Conservation (phyloP, 2,888 invertebrate genomes). For the Vanessa cardui region DNA sequence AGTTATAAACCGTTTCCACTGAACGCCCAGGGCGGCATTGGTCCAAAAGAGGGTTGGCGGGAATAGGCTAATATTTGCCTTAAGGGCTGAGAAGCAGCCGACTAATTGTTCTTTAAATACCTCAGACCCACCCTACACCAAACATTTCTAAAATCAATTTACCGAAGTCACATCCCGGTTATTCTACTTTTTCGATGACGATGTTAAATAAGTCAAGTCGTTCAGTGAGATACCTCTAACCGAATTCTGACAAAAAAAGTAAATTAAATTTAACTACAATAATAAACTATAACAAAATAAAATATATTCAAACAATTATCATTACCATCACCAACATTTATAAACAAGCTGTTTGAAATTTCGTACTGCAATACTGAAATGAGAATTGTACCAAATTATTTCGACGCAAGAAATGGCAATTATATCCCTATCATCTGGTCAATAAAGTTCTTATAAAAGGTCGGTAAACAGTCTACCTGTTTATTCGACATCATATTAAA, state of each 20-base stretch:
- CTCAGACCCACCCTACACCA: conserved; percentile 71
- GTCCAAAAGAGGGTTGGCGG: conserved; percentile 77
- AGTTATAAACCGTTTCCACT: conserved; percentile 70
- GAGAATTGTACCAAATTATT: too few species aligned
- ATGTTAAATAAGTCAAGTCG: neutral
- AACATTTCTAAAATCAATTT: conserved; percentile 78
- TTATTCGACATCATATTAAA: conserved; percentile 22
- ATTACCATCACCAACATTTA: too few species aligned
- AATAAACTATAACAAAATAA: too few species aligned
- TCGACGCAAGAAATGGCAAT: too few species aligned
- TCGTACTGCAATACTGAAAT: too few species aligned
- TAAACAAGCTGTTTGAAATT: too few species aligned
- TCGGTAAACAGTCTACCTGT: conserved; percentile 18
- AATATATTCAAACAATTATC: too few species aligned
- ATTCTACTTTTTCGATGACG: neutral
- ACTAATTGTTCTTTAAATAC: conserved; percentile 83
- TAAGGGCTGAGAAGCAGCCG: conserved; percentile 75
- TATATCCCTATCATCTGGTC: neutral
- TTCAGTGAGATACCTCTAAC: neutral
- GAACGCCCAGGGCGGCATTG: conserved; percentile 70
- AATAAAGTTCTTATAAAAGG: conserved; percentile 5
- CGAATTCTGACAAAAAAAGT: too few species aligned
- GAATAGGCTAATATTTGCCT: conserved; percentile 79
- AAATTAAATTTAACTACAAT: too few species aligned
- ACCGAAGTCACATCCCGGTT: conserved; percentile 62